Base-by-base conservation (phyloP, 2,797 vertebrate genomes). In the Mionectes olivaceus region DNA sequence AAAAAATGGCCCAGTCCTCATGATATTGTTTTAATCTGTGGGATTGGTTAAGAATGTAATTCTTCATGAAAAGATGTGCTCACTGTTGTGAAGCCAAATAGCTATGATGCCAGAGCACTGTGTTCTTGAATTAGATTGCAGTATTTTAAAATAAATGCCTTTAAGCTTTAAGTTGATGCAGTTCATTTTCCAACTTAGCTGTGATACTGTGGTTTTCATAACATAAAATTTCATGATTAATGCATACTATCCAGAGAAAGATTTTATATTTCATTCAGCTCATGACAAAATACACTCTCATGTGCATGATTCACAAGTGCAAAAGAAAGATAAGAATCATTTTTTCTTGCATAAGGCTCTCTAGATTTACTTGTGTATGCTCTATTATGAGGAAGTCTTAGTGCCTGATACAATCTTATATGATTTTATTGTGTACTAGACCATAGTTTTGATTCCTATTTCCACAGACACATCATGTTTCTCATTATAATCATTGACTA, bases 61-160 rank as follows among this genome's bases (percentile, higher is more conserved):
- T 96, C 94, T 86, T 92, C 68, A 32, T 90, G 80, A 97, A 96
- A 95, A 96, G 78, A 96, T 81, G 69, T 93, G 91, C 91, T 95
- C 92, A 93, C 61, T 79, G 65, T 77, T 83, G 44, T 89, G 89
- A 93, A 93, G 73, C 74, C 87, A 94, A 95, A 93, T 59, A 95
- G 77, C 56, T 70, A 78, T 71, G 63, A 96, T 89, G 90, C 39
- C 59, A 87, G 37, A 96, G 73, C 71, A 78, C 49, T 50, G 41
- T 32, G n/a, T 82, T 95, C 80, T 83, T 89, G 87, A 96, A 95
- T 95, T 95, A 90, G 46, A 93, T 68, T 75, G 64, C 67, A 89
- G 53, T 82, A 83, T 94, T 97, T 95, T 60, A 83, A 85, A 97
- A 94, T 69, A 93, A 96, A 95, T 76, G 83, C 67, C 90, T 97